These are phyloP conservation scores for Kryptolebias marmoratus DNA, from an alignment of 2,113 vertebrate genomes.

Conservation along the genomic window DNA sequence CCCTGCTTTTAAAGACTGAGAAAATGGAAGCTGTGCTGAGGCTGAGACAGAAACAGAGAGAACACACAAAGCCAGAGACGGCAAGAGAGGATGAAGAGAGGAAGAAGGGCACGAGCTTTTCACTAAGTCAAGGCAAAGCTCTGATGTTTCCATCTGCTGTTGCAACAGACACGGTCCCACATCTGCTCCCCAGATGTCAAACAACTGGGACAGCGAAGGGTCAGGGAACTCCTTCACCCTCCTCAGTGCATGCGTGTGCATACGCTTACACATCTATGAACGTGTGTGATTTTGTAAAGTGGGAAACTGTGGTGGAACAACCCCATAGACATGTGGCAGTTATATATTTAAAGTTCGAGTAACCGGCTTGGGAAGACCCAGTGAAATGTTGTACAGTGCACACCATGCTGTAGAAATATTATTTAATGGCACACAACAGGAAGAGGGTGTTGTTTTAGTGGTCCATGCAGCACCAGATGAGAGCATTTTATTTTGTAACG, in stretches of 20 bases:
- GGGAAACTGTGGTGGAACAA: constrained; percentile 49
- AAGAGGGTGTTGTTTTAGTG: constrained; percentile 5
- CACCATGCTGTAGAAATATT: constrained; percentile 5
- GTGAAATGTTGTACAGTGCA: background rate
- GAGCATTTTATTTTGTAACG: constrained; percentile 12
- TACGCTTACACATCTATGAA: constrained; percentile 14
- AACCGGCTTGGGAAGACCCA: background rate
- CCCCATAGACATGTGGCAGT: constrained; percentile 37
- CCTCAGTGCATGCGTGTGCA: constrained; percentile 32
- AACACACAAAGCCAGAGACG: constrained; percentile 49
- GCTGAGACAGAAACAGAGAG: constrained; percentile 12
- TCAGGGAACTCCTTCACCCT: constrained; percentile 84
- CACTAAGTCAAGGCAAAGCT: constrained; percentile 68
- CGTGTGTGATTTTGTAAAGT: constrained; percentile 18
- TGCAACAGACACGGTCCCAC: constrained; percentile 70
- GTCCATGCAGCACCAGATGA: constrained; percentile 18
- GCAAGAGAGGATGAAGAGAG: constrained; percentile 45
- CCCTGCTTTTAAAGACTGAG: background rate
- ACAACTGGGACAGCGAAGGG: constrained; percentile 74
- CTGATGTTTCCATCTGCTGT: constrained; percentile 77
- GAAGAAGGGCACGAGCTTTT: constrained; percentile 69
- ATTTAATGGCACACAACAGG: constrained; percentile 15
- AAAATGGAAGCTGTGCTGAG: background rate
- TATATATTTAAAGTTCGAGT: constrained; percentile 10
- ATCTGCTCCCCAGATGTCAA: constrained; percentile 81